Conservation (phyloP, 2,797 vertebrate species). For the Australoheros facetus region DNA sequence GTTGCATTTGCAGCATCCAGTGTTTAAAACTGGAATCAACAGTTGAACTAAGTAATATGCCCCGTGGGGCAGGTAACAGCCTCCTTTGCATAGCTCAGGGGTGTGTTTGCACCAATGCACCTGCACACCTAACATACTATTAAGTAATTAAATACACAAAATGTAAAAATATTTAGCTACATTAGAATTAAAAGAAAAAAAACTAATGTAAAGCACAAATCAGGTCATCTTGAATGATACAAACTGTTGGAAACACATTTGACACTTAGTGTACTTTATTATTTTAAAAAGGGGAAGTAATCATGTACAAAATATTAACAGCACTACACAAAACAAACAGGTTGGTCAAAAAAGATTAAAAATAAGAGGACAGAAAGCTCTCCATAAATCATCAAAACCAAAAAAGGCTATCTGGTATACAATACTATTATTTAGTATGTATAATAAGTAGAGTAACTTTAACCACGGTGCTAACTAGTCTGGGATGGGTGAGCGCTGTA, state of each 20-base stretch:
- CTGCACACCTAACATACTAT: not conserved
- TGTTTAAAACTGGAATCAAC: no score
- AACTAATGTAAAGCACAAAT: not conserved
- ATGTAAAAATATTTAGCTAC: not conserved
- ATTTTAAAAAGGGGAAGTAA: slow-evolving; percentile 43
- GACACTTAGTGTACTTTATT: slow-evolving; percentile 81
- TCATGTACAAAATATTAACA: slow-evolving; percentile 66
- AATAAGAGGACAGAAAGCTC: not conserved
- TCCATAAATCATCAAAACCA: not conserved
- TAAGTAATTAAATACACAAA: no score
- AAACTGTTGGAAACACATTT: slow-evolving; percentile 79
- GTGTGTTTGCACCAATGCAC: not conserved
- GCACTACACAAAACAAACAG: slow-evolving; percentile 29
- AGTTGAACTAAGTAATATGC: not conserved
- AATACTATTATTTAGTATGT: no score
- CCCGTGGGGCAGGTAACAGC: not conserved
- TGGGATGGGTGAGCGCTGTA: slow-evolving; percentile 49
- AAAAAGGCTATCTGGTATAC: not conserved
- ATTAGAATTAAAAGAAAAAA: accelerated
- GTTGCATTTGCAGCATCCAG: no score
- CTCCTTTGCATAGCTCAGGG: not conserved
- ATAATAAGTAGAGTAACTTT: not conserved
- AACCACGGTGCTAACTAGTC: not conserved
- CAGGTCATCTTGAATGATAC: slow-evolving; percentile 71
- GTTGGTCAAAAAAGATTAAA: not conserved